A percentile compares a stretch with the other conserved stretches of the same genome.
Evolutionary conservation across 2,797 vertebrate genomes (phyloP).

Genomic region (Phrynocephalus guinanensis): DNA sequence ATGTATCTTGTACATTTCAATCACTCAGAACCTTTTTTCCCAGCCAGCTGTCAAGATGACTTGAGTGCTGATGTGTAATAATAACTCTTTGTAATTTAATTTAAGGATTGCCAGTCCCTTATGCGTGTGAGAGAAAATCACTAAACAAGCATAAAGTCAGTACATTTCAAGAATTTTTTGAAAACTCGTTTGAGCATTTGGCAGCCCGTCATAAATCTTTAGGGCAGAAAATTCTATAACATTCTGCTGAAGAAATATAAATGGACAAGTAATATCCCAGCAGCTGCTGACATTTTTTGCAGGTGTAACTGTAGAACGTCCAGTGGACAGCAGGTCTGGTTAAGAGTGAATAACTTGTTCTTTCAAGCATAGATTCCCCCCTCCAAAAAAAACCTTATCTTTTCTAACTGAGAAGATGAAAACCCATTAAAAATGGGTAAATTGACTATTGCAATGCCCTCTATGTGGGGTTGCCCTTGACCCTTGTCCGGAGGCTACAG

Average conservation of each 20-base stretch:
- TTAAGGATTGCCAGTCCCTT: not conserved
- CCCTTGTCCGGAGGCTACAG: no score
- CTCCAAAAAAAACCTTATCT: no score
- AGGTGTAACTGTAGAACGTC: not conserved
- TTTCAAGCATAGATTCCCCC: not conserved
- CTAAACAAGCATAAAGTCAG: not conserved
- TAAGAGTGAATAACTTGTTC: not conserved
- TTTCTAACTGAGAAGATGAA: not conserved
- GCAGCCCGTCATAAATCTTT: not conserved
- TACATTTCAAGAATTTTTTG: not conserved
- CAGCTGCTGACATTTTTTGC: not conserved
- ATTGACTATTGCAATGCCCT: no score
- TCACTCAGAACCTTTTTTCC: not conserved
- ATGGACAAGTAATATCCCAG: not conserved
- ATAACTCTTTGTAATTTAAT: not conserved
- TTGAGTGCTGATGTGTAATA: not conserved
- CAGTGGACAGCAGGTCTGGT: not conserved
- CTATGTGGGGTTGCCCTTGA: no score
- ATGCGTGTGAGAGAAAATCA: not conserved
- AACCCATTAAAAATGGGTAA: not conserved
- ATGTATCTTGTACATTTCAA: not conserved
- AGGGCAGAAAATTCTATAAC: not conserved
- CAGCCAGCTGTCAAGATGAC: not conserved
- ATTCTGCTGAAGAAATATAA: not conserved
- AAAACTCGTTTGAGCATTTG: not conserved